These are phyloP conservation scores for Axea sp. DNA, from an alignment of 2,888 invertebrate genomes.

Conservation along the genomic window DNA sequence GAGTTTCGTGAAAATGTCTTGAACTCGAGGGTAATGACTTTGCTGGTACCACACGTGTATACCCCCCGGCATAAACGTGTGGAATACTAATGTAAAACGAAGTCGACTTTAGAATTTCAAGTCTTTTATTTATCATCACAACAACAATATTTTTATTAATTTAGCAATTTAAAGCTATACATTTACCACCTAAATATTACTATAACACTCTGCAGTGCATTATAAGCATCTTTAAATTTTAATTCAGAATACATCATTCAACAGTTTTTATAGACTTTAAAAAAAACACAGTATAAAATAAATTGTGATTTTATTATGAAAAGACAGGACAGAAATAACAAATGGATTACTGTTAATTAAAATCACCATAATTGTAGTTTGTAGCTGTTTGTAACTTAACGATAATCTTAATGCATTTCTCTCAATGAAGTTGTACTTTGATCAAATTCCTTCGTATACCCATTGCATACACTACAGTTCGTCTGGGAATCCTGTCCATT, in stretches of 20 bases:
- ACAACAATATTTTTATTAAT: conserved; percentile 3
- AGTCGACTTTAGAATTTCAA: conserved; percentile 4
- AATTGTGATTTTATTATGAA: too few species aligned
- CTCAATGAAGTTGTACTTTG: conserved; percentile 47
- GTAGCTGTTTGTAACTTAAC: background rate
- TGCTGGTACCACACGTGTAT: conserved; percentile 36
- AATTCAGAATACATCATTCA: too few species aligned
- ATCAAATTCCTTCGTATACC: conserved; percentile 39
- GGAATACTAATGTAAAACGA: conserved; percentile 23
- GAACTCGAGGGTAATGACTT: conserved; percentile 26
- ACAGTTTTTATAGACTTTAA: too few species aligned
- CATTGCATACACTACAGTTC: conserved; percentile 32
- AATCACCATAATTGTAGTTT: background rate
- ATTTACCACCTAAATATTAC: too few species aligned
- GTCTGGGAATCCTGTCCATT: conserved; percentile 56
- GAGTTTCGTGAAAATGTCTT: conserved; percentile 22
- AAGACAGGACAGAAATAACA: too few species aligned
- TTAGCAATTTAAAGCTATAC: too few species aligned
- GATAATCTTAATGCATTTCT: conserved; percentile 11
- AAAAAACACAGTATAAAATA: too few species aligned
- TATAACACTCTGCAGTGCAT: too few species aligned
- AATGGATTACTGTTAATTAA: too few species aligned
- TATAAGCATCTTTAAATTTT: too few species aligned
- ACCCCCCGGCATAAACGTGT: conserved; percentile 21
- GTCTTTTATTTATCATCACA: conserved; percentile 2